Conservation (phyloP, 2,113 vertebrate species). For the Saguinus imperator region DNA sequence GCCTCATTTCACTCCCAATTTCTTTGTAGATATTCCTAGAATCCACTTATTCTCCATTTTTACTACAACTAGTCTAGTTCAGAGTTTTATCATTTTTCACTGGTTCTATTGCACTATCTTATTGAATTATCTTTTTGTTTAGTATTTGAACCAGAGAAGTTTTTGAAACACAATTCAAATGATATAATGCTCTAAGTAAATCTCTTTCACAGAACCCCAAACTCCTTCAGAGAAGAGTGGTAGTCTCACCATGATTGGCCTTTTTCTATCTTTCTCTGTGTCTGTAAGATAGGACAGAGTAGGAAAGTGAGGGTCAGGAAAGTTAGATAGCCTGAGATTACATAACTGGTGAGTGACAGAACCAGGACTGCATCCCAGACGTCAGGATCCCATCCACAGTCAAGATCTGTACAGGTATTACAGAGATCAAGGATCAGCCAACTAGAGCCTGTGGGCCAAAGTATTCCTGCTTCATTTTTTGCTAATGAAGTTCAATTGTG, state of each 20-base stretch:
- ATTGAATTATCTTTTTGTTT: not conserved
- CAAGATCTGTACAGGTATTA: not conserved
- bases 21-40: not conserved
- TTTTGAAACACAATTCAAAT: not conserved
- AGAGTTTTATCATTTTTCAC: not conserved
- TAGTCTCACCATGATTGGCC: not conserved
- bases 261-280: not conserved
- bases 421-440: not conserved
- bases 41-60: conserved; percentile 8
- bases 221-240: not conserved
- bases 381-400: not conserved
- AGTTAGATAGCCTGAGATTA: not conserved
- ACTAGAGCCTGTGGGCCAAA: not conserved
- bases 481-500: not conserved
- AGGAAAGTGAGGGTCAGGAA: not conserved
- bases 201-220: not conserved
- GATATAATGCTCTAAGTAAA: not conserved
- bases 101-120: not conserved
- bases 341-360: not conserved
- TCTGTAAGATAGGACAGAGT: not conserved
- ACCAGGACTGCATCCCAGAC: not conserved
- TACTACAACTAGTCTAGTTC: not conserved
- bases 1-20: not conserved
- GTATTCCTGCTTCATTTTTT: not conserved
- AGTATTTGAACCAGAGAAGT: not conserved